Base-by-base conservation (phyloP, 2,888 invertebrate species). In the Aporophyla lueneburgensis region DNA sequence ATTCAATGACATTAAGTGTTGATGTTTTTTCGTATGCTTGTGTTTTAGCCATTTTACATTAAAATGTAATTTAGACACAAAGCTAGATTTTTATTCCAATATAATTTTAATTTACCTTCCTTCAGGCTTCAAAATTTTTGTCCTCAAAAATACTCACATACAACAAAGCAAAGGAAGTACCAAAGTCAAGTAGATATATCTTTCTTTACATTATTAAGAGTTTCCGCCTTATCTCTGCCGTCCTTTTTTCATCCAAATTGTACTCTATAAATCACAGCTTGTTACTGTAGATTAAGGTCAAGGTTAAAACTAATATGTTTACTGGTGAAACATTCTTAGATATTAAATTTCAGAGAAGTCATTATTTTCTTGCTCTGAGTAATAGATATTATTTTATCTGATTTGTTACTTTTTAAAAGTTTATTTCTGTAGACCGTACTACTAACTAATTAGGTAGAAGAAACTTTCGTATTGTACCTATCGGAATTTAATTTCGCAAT, bases 191-290 rank as follows among this genome's bases (percentile, higher is more conserved):
- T 63, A 67, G 58, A 33, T 33, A 58, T 27, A 59, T 53, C 40
- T 80, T 80, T 24, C 58, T 68, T 78, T 54, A 63, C 24, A 78
- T 78, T 78, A 78, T 63, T 63, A 71, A 78, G 83, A 68, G 63
- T 65, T 67, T 71, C 74, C 67, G 67, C 67, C 6, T 78, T 68
- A 71, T 56, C 74, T 63, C 19, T 68, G 12, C 63, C 21, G 21
- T 54, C 40, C 56, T 63, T 51, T 82, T 73, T 67, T 58, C 51
- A 63, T 61, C 40, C 56, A 63, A 73, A 80, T 74, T 51, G 54
- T 59, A 53, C 58, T 69, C 53, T 66, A 77, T 74, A 77, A 81
- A 75, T 68, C 74, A 84, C 67, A 61, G 68, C 54, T 71, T 56
- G 74, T 68, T 56, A 71, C 40, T 78, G 56, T 67, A 67, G 12